Evolutionary conservation across 2,888 invertebrate genomes (phyloP), one percentile per base, ranked within the genome.

Genomic region (Smittia sp.): DNA sequence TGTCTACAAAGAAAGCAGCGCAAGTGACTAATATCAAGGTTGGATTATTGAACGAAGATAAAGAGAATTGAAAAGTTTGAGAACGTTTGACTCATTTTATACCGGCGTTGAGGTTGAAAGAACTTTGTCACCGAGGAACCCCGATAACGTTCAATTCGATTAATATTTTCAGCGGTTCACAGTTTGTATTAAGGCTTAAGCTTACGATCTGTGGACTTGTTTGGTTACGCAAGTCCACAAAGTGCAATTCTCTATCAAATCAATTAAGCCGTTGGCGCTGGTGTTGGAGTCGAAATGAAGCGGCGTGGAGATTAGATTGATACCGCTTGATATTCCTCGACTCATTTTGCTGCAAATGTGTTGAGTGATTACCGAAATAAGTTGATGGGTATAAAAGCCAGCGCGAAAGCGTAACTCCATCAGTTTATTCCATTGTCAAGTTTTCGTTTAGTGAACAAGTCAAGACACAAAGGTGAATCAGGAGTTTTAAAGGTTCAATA

Each of bases 341-440:
- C 32, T 32, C 32, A 32, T 46, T 46, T 46, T 11, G 11, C 46
- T 46, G 13, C 46, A 46, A 46, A 46, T 46, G 46, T 46, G 46
- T 46, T 58, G 58, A 58, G 58, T 58, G 58, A 58, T 58, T 18
- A 13, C 58, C 13, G 22, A 58, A 58, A 58, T 13, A 58, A 58
- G 22, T 58, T 58, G 58, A 58, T 58, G 58, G 22, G 58, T 58
- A 58, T 58, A 58, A 58, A 58, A 58, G 22, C 58, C 18, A 58
- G 18, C 2, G 58, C 7, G 22, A 20, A 22, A 22, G 22, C 9
- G 3, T 9, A 58, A 58, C 7, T 9, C 7, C 22, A 22, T 7
- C 58, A 58, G 58, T 58, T 58, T 7, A 52, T 9, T 52, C 15
- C n/a, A 6, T 13, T 46, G 58, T 22, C 22, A 13, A 7, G 7